Conservation (phyloP, 2,113 vertebrate genomes). For the Noturus placidus region DNA sequence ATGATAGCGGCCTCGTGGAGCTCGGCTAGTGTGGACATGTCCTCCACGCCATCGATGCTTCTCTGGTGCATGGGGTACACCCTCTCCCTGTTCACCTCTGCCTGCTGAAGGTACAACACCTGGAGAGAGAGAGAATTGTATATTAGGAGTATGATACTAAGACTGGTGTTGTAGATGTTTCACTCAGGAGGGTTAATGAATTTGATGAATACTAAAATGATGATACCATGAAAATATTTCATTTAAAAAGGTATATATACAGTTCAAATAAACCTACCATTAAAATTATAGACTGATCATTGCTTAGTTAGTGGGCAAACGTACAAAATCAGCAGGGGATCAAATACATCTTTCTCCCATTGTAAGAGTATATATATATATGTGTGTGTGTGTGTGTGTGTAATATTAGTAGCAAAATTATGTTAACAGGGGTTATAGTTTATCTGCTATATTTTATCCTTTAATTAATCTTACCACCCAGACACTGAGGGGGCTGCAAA, state of each 20-base stretch:
- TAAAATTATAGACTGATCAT: too few species aligned
- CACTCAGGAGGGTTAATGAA: not conserved
- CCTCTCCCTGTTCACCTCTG: conserved; percentile 76
- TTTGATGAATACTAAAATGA: not conserved
- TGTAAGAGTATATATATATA: too few species aligned
- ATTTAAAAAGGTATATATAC: too few species aligned
- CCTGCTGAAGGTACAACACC: conserved; percentile 77
- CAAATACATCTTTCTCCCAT: too few species aligned
- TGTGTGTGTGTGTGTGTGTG: too few species aligned
- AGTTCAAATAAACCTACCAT: too few species aligned
- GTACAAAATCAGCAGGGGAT: too few species aligned
- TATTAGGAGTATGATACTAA: not conserved
- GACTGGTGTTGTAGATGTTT: not conserved
- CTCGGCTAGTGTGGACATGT: conserved; percentile 86
- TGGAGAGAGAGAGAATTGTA: conserved; percentile 50
- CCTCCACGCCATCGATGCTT: conserved; percentile 85
- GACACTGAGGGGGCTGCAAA: not conserved
- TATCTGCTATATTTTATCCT: too few species aligned
- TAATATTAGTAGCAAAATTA: too few species aligned
- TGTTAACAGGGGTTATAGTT: too few species aligned
- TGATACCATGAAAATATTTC: too few species aligned
- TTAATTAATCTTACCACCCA: not conserved
- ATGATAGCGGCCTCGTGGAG: conserved; percentile 90
- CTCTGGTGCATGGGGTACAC: conserved; percentile 85
- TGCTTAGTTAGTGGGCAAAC: too few species aligned